These are phyloP conservation scores for Sphaerophoria rueppellii DNA, from an alignment of 2,888 invertebrate genomes.

Conservation along the genomic window DNA sequence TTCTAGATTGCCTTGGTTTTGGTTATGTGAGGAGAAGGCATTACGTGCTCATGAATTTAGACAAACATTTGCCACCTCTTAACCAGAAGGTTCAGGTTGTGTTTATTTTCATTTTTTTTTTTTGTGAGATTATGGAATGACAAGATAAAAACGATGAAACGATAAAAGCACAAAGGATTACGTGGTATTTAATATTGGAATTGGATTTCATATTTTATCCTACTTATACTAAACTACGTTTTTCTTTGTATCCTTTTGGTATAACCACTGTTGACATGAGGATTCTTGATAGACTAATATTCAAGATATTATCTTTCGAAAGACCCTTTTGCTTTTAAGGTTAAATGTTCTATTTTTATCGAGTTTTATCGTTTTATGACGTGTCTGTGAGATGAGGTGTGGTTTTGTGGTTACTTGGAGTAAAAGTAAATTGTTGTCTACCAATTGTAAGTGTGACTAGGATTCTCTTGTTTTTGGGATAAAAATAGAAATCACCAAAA, in stretches of 20 bases:
- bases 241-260: background rate
- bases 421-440: too few relatives aligned
- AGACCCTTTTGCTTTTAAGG: too few relatives aligned
- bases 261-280: background rate
- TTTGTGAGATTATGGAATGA: slow-evolving; percentile 6
- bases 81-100: background rate
- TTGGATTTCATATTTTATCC: slow-evolving; percentile 10
- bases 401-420: too few relatives aligned
- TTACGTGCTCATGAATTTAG: slow-evolving; percentile 28
- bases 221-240: background rate
- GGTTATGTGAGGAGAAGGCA: background rate
- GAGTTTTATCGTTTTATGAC: too few relatives aligned
- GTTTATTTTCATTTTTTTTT: background rate
- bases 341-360: too few relatives aligned
- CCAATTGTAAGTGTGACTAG: too few relatives aligned
- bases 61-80: background rate
- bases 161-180: slow-evolving; percentile 37
- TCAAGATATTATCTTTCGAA: background rate
- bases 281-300: slow-evolving; percentile 19
- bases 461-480: too few relatives aligned
- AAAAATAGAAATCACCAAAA: too few relatives aligned
- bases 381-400: too few relatives aligned
- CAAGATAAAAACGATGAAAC: background rate
- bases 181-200: slow-evolving; percentile 34
- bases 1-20: too few relatives aligned